Evolutionary conservation across 2,113 vertebrate genomes (phyloP), one percentile per base, ranked within the genome.

Genomic region (Origma solitaria): DNA sequence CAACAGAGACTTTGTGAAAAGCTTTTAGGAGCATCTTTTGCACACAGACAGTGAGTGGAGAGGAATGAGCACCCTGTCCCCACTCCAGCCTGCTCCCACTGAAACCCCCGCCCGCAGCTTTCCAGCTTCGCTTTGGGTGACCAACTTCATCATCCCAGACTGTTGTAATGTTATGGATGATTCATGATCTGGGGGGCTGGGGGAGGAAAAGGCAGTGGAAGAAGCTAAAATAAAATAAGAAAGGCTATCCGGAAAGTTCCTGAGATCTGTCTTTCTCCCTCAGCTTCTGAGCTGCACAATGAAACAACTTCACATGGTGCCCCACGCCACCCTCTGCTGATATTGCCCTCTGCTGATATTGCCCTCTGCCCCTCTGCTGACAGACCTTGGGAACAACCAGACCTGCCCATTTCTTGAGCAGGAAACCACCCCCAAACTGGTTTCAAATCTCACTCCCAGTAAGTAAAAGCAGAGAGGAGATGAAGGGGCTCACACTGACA

Each of bases 361-460:
- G 82, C 87, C 53, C 73, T 62, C 71, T 56, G 71, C 44, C 38
- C 24, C 51, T 68, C 50, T 49, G 71, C 70, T 31, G 81, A 53
- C 66, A 64, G 72, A 58, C 19, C 78, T 57, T 44, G 3, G 53
- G n/a, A 61, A 44, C 71, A 54, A n/a, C 25, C 72, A 78, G 68
- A 60, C 38, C 61, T 95, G 76, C 65, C 37, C 64, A 47, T 42
- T 88, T 90, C 90, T 88, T 64, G 35, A 49, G 18, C 42, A 75
- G 71, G 82, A 95, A 83, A 51, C 28, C 71, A 81, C 47, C 51
- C 24, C 33, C 14, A 47, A 14, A 57, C 54, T 23, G 68, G 28
- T 45, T 86, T 66, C 56, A 75, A 1, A 23, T 62, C 62, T 84
- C 40, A 27, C 64, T 90, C 56, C 22, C 53, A 10, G 4, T 8